Percentiles rank a stretch among this genome's conserved stretches.
Evolutionary conservation across 37 sponge, comb jelly and placozoan genomes (phyloP).

Genomic region (Cladorhizidae sp.): DNA sequence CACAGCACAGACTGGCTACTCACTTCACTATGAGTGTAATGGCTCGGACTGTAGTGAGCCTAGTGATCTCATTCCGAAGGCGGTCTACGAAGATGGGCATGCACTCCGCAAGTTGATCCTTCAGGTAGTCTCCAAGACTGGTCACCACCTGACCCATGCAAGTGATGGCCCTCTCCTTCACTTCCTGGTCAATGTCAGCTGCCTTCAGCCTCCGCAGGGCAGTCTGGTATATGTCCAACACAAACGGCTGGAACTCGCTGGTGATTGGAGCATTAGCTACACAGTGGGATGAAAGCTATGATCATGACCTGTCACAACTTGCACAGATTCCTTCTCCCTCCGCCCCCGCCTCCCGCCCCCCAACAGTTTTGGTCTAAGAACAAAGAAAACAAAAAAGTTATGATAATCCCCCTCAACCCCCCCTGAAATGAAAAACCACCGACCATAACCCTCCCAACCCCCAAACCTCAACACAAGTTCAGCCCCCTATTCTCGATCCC

Average conservation of each 20-base stretch:
- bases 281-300: background rate
- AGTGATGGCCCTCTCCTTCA: conserved; percentile 97
- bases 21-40: conserved; percentile 88
- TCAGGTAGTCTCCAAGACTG: conserved; percentile 76
- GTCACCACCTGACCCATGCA: conserved; percentile 95
- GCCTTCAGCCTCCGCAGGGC: conserved; percentile 88
- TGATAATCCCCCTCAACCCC: no score
- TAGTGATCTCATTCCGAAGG: conserved; percentile 93
- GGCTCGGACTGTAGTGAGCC: conserved; percentile 92
- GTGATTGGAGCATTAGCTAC: background rate
- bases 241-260: conserved; percentile 37
- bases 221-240: conserved; percentile 46
- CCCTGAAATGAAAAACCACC: no score
- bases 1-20: background rate
- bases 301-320: background rate
- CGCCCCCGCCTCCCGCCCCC: no score
- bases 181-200: conserved; percentile 98
- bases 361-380: no score
- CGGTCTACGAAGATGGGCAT: conserved; percentile 93
- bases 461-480: no score
- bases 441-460: no score
- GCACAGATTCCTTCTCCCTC: no score
- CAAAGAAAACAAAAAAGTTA: no score
- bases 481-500: no score
- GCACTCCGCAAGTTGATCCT: conserved; percentile 67